Evolutionary conservation across 2,797 vertebrate species (phyloP), one percentile per base, ranked within the genome.

Genomic region (Antrozous pallidus): DNA sequence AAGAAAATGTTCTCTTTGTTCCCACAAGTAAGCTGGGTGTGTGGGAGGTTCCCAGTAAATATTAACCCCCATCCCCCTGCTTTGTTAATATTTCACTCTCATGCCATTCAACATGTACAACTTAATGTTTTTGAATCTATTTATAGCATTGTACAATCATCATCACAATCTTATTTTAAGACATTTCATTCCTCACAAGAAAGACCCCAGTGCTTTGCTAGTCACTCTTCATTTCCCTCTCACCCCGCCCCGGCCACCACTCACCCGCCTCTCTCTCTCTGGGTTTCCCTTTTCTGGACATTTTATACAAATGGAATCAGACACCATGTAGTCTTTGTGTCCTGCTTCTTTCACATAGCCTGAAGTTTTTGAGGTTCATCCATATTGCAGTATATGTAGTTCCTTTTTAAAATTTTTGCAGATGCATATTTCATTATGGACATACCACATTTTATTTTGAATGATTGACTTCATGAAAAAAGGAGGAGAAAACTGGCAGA

Each of bases 21-120:
- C 16, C 24, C 16, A 16, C 20, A 16, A 16, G 40, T 7, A 6
- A 70, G 28, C 13, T 0, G 1, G 8, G 5, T 1, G 1, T 24
- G n/a, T 5, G 11, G 17, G 22, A 81, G 8, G 16, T 67, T 38
- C 61, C 20, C 8, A 28, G 31, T 16, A 33, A 61, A 80, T 63
- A 56, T 42, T n/a, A 56, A 8, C 49, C 6, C 49, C 49, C 16
- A 1, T 1, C 49, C 20, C 20, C 20, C 42, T 11, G 36, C 6
- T 16, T 77, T 75, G 83, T 70, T 86, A 75, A 49, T 22, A 56
- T 42, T 45, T 40, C 40, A 67, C 42, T 47, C 10, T 24, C 45
- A 22, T 24, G n/a, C 14, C 17, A 26, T 17, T 65, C 36, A 26
- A 82, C 56, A 31, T 20, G 7, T 3, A 24, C 61, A 45, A 28